These are phyloP conservation scores for Melitaea cinxia DNA, from an alignment of 1,140 invertebrate genomes.

Conservation along the genomic window DNA sequence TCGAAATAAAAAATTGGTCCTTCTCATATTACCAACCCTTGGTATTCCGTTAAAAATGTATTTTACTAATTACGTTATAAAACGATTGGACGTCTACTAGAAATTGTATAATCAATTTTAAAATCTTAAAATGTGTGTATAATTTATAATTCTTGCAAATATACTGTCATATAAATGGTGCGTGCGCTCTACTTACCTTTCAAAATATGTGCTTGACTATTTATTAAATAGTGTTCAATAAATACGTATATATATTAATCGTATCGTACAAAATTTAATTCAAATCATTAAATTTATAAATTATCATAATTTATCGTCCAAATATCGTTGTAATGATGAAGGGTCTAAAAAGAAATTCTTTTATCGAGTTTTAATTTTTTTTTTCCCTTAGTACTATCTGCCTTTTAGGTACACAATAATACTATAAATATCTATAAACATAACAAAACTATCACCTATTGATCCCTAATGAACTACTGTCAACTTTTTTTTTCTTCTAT, in stretches of 20 bases:
- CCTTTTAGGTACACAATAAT: constrained; percentile 21
- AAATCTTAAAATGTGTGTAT: constrained; percentile 2
- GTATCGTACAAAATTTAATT: not conserved
- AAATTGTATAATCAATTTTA: constrained; percentile 5
- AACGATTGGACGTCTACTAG: not conserved
- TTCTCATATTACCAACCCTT: constrained; percentile 18
- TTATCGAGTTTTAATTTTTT: not conserved
- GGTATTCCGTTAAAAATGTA: constrained; percentile 6
- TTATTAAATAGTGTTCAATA: constrained; percentile 9
- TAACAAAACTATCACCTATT: constrained; percentile 45
- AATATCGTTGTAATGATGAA: constrained; percentile 1
- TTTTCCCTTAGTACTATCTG: not conserved
- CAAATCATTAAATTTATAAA: not conserved
- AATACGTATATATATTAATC: not conserved
- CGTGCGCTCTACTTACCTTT: not conserved
- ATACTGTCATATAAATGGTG: constrained; percentile 40
- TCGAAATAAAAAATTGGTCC: constrained; percentile 22
- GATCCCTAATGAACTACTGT: constrained; percentile 48
- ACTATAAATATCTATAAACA: constrained; percentile 51
- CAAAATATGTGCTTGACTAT: not conserved
- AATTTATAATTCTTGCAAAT: constrained; percentile 37
- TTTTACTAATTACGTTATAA: not conserved
- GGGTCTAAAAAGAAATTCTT: not conserved
- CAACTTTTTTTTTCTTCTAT: constrained; percentile 9
- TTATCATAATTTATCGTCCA: not conserved